Conservation (phyloP, 2,888 invertebrate genomes). For the Mythimna lalbum region DNA sequence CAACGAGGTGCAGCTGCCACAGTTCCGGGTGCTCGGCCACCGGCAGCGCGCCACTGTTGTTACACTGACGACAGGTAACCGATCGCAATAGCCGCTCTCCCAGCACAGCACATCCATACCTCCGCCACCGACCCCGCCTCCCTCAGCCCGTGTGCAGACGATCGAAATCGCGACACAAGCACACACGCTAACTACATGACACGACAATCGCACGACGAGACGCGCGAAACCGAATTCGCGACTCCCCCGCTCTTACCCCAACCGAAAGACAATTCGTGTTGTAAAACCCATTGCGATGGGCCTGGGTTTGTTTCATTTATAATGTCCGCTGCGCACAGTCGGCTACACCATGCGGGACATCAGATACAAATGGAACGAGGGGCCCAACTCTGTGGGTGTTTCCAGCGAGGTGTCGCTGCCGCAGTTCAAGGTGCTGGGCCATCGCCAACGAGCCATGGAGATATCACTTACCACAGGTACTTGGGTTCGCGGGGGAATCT, state of each 20-base stretch:
- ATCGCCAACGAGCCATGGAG: constrained; percentile 98
- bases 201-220: constrained; percentile 85
- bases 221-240: constrained; percentile 84
- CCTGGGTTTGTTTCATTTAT: constrained; percentile 89
- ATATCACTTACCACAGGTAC: constrained; percentile 99
- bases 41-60: constrained; percentile 98
- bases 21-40: constrained; percentile 99
- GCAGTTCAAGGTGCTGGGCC: constrained; percentile 99
- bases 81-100: constrained; percentile 82
- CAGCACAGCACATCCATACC: constrained; percentile 85
- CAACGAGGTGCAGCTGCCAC: constrained; percentile 98
- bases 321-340: constrained; percentile 93
- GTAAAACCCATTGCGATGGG: constrained; percentile 90
- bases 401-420: constrained; percentile 99
- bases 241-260: constrained; percentile 85
- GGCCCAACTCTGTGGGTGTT: constrained; percentile 98
- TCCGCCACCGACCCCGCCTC: constrained; percentile 88
- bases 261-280: constrained; percentile 86
- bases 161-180: constrained; percentile 86
- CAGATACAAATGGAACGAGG: constrained; percentile 99
- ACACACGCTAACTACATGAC: constrained; percentile 85
- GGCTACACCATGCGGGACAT: constrained; percentile 99
- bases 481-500: constrained; percentile 79
- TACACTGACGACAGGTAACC: constrained; percentile 98
- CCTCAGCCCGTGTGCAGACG: constrained; percentile 88